Evolutionary conservation across 2,888 invertebrate genomes (phyloP).

Genomic region (Drosophila rellima): DNA sequence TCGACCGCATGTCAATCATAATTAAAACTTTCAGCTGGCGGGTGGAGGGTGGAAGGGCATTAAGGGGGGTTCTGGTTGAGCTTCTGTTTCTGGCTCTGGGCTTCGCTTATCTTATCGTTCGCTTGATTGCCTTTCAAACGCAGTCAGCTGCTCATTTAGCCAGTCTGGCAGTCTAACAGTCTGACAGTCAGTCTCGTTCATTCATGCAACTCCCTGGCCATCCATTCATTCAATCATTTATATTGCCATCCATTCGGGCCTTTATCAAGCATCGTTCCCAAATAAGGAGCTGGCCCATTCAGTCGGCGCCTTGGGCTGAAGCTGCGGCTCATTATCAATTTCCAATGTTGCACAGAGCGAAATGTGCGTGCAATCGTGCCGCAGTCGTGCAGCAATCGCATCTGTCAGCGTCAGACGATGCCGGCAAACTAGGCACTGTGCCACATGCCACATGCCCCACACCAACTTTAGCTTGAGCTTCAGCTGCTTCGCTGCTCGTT

Average conservation of each 20-base stretch:
- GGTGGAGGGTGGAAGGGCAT: not conserved
- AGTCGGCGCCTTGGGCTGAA: constrained; percentile 15
- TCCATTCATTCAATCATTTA: constrained; percentile 40
- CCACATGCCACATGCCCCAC: constrained; percentile 11
- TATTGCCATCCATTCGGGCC: constrained; percentile 30
- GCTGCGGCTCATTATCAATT: constrained; percentile 77
- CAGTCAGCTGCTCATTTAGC: constrained; percentile 46
- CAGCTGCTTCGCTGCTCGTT: constrained; percentile 6
- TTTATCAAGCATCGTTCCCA: constrained; percentile 63
- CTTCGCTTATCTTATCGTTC: constrained; percentile 71
- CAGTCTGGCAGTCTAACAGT: constrained; percentile 25
- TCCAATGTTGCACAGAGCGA: constrained; percentile 59
- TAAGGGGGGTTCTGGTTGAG: constrained; percentile 11
- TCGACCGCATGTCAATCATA: constrained; percentile 79
- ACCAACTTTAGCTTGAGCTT: not conserved
- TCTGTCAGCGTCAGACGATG: constrained; percentile 59
- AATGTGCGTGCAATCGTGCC: constrained; percentile 67
- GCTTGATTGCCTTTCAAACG: constrained; percentile 71
- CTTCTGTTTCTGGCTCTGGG: constrained; percentile 21
- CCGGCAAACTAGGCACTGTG: constrained; percentile 56
- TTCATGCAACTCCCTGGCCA: constrained; percentile 44
- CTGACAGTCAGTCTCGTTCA: constrained; percentile 36
- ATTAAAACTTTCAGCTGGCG: constrained; percentile 67
- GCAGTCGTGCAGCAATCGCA: constrained; percentile 42
- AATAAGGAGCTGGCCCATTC: constrained; percentile 50